phyloP scores from a whole-genome alignment of 2,113 vertebrate species.

The Bungarus multicinctus region DNA sequence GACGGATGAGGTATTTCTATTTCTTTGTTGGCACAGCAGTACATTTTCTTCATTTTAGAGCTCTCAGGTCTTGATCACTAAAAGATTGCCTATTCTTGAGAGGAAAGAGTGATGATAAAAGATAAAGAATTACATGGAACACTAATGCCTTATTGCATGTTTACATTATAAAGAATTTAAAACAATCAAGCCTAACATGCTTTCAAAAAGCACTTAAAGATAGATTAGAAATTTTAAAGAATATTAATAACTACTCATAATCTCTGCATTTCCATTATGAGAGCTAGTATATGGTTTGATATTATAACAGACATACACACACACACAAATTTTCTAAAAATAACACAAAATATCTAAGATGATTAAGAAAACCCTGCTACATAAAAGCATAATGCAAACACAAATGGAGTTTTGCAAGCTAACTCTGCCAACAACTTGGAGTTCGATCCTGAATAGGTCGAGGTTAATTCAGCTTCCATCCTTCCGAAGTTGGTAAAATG shows the following conservation, averaged over 20 bases:
- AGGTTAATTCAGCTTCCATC: background rate
- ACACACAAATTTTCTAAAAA: background rate
- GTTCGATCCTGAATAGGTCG: background rate
- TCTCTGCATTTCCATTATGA: background rate
- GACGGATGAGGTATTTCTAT: conserved; percentile 74
- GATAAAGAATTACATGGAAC: background rate
- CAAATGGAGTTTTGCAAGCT: background rate
- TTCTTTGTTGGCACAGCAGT: background rate
- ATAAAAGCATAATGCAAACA: background rate
- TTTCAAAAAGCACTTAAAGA: background rate
- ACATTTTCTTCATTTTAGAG: background rate
- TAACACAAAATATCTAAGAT: background rate
- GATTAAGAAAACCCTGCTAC: background rate
- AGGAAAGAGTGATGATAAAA: background rate
- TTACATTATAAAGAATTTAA: background rate
- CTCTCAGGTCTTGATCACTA: background rate
- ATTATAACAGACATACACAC: background rate
- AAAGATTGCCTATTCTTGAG: background rate
- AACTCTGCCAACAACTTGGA: background rate
- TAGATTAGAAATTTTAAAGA: background rate
- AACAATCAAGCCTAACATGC: background rate
- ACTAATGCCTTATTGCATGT: background rate
- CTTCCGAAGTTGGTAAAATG: background rate
- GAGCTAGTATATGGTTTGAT: background rate
- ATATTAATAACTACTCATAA: background rate